These are phyloP conservation scores for Pseudomyrmex flavicornis DNA, from an alignment of 1,140 invertebrate genomes.

Conservation along the genomic window DNA sequence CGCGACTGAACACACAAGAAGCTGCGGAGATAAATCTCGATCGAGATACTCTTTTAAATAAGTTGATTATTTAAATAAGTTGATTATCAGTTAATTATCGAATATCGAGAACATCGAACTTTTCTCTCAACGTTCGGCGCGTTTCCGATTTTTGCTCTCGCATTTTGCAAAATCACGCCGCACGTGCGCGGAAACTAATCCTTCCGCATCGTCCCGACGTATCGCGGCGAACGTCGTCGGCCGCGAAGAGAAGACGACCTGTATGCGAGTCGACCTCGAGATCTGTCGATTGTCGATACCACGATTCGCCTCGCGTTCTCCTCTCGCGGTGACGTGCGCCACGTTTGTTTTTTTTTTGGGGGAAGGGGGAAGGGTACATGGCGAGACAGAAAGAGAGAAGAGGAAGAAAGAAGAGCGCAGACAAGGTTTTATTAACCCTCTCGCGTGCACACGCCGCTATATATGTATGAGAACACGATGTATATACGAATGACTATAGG, in stretches of 20 bases:
- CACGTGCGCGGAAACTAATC: background rate
- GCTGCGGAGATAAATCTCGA: no score
- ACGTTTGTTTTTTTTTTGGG: slow-evolving; percentile 67
- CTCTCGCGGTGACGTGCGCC: slow-evolving; percentile 29
- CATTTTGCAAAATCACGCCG: background rate
- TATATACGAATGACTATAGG: slow-evolving; percentile 54
- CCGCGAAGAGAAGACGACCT: slow-evolving; percentile 29
- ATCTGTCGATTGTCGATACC: slow-evolving; percentile 44
- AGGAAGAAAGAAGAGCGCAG: slow-evolving; percentile 30
- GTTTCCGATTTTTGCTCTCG: background rate
- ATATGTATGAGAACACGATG: slow-evolving; percentile 60
- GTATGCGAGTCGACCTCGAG: slow-evolving; percentile 4
- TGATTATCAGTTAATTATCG: no score
- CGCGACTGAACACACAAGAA: no score
- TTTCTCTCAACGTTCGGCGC: no score
- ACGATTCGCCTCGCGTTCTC: slow-evolving; percentile 45
- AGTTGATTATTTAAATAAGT: no score
- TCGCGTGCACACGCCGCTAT: slow-evolving; percentile 57
- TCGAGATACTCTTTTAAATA: no score
- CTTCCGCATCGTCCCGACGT: background rate
- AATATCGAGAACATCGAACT: no score
- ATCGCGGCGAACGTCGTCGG: slow-evolving; percentile 13
- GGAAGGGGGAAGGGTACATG: slow-evolving; percentile 2
- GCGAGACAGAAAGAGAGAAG: background rate
- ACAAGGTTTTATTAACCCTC: slow-evolving; percentile 72